Percentiles rank a stretch among this genome's conserved stretches.
Conservation (phyloP, 1,140 invertebrate genomes). For the Medauroidea extradentata region DNA sequence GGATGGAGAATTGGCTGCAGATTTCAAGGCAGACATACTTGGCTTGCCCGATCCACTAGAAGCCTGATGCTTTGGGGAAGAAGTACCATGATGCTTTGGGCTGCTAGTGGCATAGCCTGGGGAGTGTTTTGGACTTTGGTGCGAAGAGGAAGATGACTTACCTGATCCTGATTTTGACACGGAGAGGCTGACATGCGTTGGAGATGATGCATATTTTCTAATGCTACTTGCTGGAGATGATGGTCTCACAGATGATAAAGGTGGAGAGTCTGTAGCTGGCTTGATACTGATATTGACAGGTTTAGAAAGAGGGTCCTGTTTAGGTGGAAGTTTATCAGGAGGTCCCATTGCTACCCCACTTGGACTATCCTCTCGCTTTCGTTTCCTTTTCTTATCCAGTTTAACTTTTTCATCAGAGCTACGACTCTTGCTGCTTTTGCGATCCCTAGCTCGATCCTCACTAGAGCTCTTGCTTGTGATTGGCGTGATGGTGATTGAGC, state of each 20-base stretch:
- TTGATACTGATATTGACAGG: constrained; percentile 69
- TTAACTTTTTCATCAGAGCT: constrained; percentile 52
- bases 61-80: constrained; percentile 27
- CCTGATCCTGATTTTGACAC: constrained; percentile 19
- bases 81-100: constrained; percentile 10
- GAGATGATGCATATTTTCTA: constrained; percentile 63
- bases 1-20: constrained; percentile 56
- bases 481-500: constrained; percentile 80
- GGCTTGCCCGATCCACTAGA: constrained; percentile 73
- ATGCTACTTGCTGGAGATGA: constrained; percentile 59
- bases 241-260: constrained; percentile 49
- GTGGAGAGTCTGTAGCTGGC: constrained; percentile 57
- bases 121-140: constrained; percentile 59
- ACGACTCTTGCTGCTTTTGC: constrained; percentile 45
- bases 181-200: constrained; percentile 56
- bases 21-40: constrained; percentile 82
- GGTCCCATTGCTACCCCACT: constrained; percentile 60
- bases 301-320: constrained; percentile 67
- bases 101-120: constrained; percentile 29
- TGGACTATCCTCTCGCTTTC: constrained; percentile 63
- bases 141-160: background rate
- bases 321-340: constrained; percentile 70
- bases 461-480: constrained; percentile 48
- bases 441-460: constrained; percentile 52
- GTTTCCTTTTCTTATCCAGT: constrained; percentile 71